Evolutionary conservation across 2,113 vertebrate genomes (phyloP).

Genomic region (Leuciscus idus): DNA sequence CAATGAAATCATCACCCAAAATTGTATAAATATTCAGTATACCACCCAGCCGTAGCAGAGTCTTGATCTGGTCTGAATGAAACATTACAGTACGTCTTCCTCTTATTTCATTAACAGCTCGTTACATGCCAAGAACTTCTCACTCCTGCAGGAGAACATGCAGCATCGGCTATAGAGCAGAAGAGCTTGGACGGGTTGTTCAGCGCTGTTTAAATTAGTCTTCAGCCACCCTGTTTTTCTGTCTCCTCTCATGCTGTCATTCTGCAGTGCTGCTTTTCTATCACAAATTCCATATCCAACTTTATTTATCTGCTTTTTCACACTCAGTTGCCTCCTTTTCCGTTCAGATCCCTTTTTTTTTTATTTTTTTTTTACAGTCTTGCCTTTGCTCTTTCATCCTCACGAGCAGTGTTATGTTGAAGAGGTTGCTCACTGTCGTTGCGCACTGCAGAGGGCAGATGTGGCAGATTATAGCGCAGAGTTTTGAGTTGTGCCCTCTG

Average conservation of each 20-base stretch:
- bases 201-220: conserved; percentile 43
- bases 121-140: conserved; percentile 52
- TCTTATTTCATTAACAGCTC: conserved; percentile 50
- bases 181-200: neutral
- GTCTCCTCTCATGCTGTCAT: neutral
- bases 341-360: neutral
- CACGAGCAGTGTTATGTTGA: neutral
- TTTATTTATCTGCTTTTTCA: neutral
- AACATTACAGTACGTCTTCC: conserved; percentile 44
- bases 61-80: conserved; percentile 50
- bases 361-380: neutral
- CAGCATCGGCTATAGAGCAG: neutral
- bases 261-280: conserved; percentile 12
- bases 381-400: neutral
- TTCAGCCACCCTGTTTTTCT: neutral
- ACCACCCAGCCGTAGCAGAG: neutral
- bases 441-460: conserved; percentile 10
- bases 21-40: neutral
- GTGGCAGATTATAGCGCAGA: conserved; percentile 1
- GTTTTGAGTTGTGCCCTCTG: conserved; percentile 7
- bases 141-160: conserved; percentile 38
- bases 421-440: neutral
- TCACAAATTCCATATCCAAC: neutral
- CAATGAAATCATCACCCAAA: neutral
- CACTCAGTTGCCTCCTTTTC: neutral